phyloP scores from a whole-genome alignment of 1,140 invertebrate genomes.

The Micrasema longulum region DNA sequence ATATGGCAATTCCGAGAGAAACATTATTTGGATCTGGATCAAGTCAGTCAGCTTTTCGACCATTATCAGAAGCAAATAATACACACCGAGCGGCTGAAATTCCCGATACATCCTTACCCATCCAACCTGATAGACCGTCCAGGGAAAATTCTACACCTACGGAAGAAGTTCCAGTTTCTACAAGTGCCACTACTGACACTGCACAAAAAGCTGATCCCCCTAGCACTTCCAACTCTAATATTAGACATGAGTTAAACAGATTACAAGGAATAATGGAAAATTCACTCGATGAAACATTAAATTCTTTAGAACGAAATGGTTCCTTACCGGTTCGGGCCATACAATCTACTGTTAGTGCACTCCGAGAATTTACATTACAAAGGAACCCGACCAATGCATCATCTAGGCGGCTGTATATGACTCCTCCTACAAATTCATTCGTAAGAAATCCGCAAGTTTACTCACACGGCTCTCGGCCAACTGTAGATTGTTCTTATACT shows the following conservation, averaged over 20 bases:
- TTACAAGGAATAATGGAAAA: constrained; percentile 48
- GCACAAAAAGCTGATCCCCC: not conserved
- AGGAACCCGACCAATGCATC: constrained; percentile 18
- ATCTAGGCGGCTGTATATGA: constrained; percentile 14
- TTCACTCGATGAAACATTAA: constrained; percentile 49
- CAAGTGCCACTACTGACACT: not conserved
- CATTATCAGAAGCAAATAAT: constrained; percentile 51
- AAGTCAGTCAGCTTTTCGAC: constrained; percentile 62
- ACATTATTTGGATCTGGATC: constrained; percentile 34
- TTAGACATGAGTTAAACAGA: constrained; percentile 40
- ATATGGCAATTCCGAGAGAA: constrained; percentile 30
- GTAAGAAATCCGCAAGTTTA: constrained; percentile 28
- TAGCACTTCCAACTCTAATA: constrained; percentile 2
- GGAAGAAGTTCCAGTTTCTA: not conserved
- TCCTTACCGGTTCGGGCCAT: constrained; percentile 17
- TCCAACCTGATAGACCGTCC: not conserved
- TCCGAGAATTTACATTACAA: constrained; percentile 16
- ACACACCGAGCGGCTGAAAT: not conserved
- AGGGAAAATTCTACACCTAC: constrained; percentile 8
- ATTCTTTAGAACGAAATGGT: constrained; percentile 38
- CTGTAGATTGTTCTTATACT: constrained; percentile 10
- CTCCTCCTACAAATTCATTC: constrained; percentile 24
- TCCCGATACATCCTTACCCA: not conserved
- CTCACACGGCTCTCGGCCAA: constrained; percentile 9
- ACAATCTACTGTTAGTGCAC: constrained; percentile 7